Percentiles rank a stretch among this genome's conserved stretches.
Conservation (phyloP, 2,888 invertebrate genomes). For the Elysia crispata region DNA sequence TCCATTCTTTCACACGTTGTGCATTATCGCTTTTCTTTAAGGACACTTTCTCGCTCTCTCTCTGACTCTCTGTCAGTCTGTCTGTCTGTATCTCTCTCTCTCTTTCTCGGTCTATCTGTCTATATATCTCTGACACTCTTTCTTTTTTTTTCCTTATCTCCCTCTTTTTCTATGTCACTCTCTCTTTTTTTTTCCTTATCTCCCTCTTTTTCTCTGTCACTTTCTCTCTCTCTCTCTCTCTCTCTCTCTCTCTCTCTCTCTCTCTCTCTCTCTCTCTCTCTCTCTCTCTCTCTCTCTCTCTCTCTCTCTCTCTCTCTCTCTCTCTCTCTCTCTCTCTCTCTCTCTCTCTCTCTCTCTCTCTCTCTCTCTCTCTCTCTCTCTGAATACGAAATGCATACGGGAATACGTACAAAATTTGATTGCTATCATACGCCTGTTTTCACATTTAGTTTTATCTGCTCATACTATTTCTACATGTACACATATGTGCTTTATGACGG, state of each 20-base stretch:
- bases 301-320: background rate
- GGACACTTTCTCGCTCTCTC: too few species aligned
- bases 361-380: background rate
- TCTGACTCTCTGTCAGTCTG: too few species aligned
- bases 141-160: background rate
- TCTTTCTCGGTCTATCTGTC: background rate
- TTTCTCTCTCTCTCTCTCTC: background rate
- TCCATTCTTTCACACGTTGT: too few species aligned
- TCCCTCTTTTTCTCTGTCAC: background rate
- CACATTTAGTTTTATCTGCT: too few species aligned
- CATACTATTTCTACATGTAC: too few species aligned
- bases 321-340: background rate
- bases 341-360: slow-evolving; percentile 20
- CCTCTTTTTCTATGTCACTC: background rate
- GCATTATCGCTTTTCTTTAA: too few species aligned
- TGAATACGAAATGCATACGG: too few species aligned
- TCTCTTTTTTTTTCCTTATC: background rate
- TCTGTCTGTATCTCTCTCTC: background rate
- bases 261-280: slow-evolving; percentile 21
- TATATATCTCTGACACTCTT: background rate
- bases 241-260: slow-evolving; percentile 1
- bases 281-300: slow-evolving; percentile 23
- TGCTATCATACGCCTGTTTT: too few species aligned
- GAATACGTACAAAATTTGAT: too few species aligned
- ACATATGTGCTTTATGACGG: too few species aligned